Evolutionary conservation across 1,140 invertebrate genomes (phyloP), one percentile per base, ranked within the genome.

Genomic region (Panagrolaimus sp.): DNA sequence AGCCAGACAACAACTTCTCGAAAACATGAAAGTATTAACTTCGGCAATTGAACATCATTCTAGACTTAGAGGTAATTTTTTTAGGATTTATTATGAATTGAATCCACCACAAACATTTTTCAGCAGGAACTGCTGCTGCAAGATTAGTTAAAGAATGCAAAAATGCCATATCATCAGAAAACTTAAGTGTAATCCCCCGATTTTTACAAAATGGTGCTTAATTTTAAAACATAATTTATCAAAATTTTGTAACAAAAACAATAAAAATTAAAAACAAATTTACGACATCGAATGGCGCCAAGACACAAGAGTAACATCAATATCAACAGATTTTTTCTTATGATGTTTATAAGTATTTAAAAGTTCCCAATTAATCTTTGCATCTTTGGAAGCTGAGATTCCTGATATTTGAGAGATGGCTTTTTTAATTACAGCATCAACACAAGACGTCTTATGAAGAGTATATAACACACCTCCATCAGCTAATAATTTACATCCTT

Each of bases 121-220:
- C 17, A 58, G 52, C 21, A 1, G 52, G 52, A 58, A 58, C 21
- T 58, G 21, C 14, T 21, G 52, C 52, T 2, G 21, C 52, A 17
- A 58, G 17, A 6, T 58, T 58, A 14, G 52, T 58, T 10, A 58
- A 21, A 58, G 52, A 58, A 17, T 58, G 52, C 52, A 58, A 58
- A 28, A 58, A 21, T 26, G 52, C 52, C 3, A 58, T 58, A 12
- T 21, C 52, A 1, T 26, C 52, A 12, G 52, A 58, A 58, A 58
- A 58, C 17, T 26, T 58, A 28, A 26, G 21, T 26, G 52, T 58
- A 12, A 58, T 58, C 14, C 52, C 52, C 3, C 52, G 52, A 12
- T 58, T 58, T 58, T n/a, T 58, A 12, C 52, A 58, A 58, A 58
- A 58, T 8, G 52, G 52, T 3, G 52, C 28, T 58, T 58, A 28